Evolutionary conservation across 2,113 vertebrate species (phyloP), one percentile per base, ranked within the genome.

Genomic region (Aleadryas rufinucha): DNA sequence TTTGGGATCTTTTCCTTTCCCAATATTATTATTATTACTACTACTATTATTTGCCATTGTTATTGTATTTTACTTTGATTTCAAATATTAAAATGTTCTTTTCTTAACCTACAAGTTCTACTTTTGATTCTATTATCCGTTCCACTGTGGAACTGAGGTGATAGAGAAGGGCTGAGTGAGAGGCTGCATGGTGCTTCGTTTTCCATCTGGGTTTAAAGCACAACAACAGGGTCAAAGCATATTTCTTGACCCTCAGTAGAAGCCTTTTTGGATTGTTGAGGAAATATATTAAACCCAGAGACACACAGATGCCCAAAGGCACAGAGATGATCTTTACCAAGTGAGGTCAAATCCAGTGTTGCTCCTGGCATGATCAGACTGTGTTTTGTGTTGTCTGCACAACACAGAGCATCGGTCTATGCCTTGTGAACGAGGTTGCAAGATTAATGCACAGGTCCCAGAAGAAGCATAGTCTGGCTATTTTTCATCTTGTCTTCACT

Each of bases 121-220:
- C 5, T 39, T 52, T 74, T 81, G 18, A 66, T 59, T 74, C 16
- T 66, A 10, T 60, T 52, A 13, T 13, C 20, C 27, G 20, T 45
- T 74, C 17, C 33, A 21, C 33, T n/a, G 28, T 28, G 23, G 9
- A 3, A 11, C 14, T 1, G 39, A 65, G 45, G 16, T 37, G 53
- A 75, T 16, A 60, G 17, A 0, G 0, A n/a, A 33, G 13, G 16
- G 5, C 21, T 68, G 28, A 45, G 24, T 0, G 0, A 68, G 30
- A 14, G 7, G 33, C 19, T 53, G 10, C 13, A 5, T n/a, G 23
- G 19, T 66, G 16, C 39, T 60, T 53, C 23, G 30, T 45, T 60
- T 68, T 68, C 45, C 10, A 7, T n/a, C 47, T 75, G n/a, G 7
- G 20, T 65, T 82, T 66, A 39, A 82, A 59, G 28, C 9, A 45